Evolutionary conservation across 2,888 invertebrate genomes (phyloP), one percentile per base, ranked within the genome.

Genomic region (Pseudoips prasinana): DNA sequence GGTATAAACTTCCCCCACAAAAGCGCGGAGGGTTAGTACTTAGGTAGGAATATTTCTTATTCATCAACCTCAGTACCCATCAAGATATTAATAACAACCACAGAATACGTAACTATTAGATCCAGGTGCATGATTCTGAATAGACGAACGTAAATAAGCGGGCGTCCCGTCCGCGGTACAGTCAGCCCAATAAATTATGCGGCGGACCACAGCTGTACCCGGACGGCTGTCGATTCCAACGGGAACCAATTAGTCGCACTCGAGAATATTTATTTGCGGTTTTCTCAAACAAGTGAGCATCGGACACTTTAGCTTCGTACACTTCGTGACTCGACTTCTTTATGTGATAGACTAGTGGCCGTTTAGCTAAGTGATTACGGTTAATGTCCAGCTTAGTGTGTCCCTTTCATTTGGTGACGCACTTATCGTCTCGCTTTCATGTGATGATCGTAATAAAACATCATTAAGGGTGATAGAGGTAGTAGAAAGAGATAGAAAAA

Each of bases 211-310:
- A 68, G 61, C 61, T 61, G 62, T 65, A 58, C 57, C 73, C 74
- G 78, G 73, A 73, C 75, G 75, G 66, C 77, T 77, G 83, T 81
- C 81, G 79, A 80, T 75, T 78, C 81, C 80, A 77, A 75, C 80
- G 78, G 79, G 77, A 79, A 82, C 85, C 84, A 85, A 87, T 87
- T 87, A 86, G 86, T 86, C 81, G 73, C 64, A 62, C 69, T 69
- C 66, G 66, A 66, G 77, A 76, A 84, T 86, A 86, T 86, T 86
- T 87, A 86, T 86, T 83, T 83, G 85, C 79, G 80, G 83, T 77
- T 73, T 70, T 69, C 76, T 74, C 73, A 72, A 80, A 80, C 75
- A 80, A 79, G 74, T 69, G 73, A 67, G 63, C 67, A 58, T 63
- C 73, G 64, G 65, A 73, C 74, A 73, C 75, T 70, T 62, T 64